Evolutionary conservation across 2,888 invertebrate species (phyloP), one percentile per base, ranked within the genome.

Genomic region (Candidula unifasciata): DNA sequence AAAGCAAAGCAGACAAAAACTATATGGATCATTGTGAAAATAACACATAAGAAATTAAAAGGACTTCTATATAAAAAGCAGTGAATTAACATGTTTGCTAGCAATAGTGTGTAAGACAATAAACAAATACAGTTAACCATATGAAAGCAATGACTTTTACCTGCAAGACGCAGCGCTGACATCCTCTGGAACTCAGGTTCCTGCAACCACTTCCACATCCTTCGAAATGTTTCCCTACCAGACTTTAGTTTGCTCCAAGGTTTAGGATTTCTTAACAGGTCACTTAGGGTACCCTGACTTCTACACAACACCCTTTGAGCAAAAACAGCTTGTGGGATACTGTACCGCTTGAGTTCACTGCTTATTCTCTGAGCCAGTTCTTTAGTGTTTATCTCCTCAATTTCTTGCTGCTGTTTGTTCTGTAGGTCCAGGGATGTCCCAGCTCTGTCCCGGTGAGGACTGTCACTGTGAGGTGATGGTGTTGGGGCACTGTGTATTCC

Each of bases 161-260:
- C 99, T 96, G 99, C 99, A 93, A 99, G 96, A 94, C 99, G 95
- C 87, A 99, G 95, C 88, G 99, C 98, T 27, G 99, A 99, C 99
- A 99, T 99, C 93, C 99, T 96, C 95, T 99, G 98, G 94, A 98
- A 99, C 95, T 99, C 99, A 0, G 99, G 99, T 95, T 99, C 99
- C 94, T 99, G 98, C 82, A 99, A 96, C 99, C 99, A 99, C 95
- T 99, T 99, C 96, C 98, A 98, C 99, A 99, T 99, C 90, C 99
- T 95, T 88, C 99, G 96, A 94, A 99, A 99, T 71, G 99, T 99
- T 95, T 99, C 99, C 84, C 99, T 95, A 66, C 99, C 99, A 64
- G 98, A 99, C 95, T 99, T 99, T 92, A 99, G 96, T 95, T 99
- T 99, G 89, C 98, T 98, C 99, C 99, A 99, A 21, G 99, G 99